Evolutionary conservation across 2,113 vertebrate genomes (phyloP), one percentile per base, ranked within the genome.

Genomic region (Myotis brandtii): DNA sequence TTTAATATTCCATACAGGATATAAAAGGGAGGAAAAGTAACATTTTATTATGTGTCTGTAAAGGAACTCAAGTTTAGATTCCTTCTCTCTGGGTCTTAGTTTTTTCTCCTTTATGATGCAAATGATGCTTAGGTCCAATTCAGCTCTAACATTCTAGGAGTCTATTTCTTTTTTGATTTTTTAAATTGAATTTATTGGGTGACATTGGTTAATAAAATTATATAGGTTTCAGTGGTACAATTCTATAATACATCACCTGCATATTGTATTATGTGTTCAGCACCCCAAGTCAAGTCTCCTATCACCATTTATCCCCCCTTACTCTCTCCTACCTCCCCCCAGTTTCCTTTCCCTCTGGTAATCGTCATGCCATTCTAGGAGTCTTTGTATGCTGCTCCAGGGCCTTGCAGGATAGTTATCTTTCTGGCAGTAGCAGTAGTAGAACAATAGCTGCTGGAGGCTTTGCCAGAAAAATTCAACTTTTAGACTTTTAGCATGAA

Each of bases 401-500:
- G 27, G 46, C 80, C 69, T 94, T 94, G 32, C 18, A 50, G 32
- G 14, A 54, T 73, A 16, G 54, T 84, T 32, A 9, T 94, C 64
- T 92, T 84, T 32, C 75, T 85, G 77, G 67, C 59, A 54, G 70
- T 91, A 87, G 95, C 9, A 75, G 21, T 56, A 75, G 91, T 91
- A 94, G 70, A 95, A 93, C 79, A 91, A 62, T 89, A 86, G 88
- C 46, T 76, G 18, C 18, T 56, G 32, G 84, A 94, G 56, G 32
- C 50, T 86, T 52, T 89, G 48, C n/a, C 82, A 72, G 56, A 64
- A 94, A 86, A 37, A 84, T 59, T 90, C 70, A 89, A 72, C 67
- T 93, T 80, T 75, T 92, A 76, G 62, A 89, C 30, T 93, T 86
- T 62, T 27, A 86, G 30, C 86, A 27, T 81, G 14, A 67, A 59